Conservation (phyloP, 2,888 invertebrate species). For the Ceratothoa steindachneri region DNA sequence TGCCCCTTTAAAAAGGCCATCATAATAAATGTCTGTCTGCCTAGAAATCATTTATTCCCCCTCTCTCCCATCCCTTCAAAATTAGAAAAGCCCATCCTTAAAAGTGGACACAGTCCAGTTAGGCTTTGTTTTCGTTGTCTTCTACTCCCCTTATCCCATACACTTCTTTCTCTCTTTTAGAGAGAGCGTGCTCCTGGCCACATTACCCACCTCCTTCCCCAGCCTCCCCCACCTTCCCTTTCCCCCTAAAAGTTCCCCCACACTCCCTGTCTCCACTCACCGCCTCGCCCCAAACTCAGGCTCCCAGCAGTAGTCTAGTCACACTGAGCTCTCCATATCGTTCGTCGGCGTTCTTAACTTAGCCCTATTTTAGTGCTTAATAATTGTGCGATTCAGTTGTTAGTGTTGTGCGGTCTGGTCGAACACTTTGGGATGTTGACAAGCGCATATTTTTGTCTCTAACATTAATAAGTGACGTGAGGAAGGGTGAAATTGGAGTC, state of each 20-base stretch:
- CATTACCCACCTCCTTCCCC: conserved; percentile 4
- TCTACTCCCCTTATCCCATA: background rate
- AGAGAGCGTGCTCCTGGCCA: conserved; percentile 9
- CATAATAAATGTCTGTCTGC: too few species aligned
- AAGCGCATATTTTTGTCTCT: background rate
- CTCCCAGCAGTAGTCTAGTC: conserved; percentile 10
- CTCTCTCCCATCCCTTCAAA: background rate
- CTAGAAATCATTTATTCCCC: too few species aligned
- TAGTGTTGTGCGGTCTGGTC: too few species aligned
- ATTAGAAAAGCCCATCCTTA: too few species aligned
- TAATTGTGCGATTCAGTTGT: background rate
- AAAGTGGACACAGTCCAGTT: too few species aligned
- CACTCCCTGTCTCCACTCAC: background rate
- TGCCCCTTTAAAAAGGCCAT: too few species aligned
- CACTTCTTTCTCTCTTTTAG: background rate
- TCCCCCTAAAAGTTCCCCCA: background rate
- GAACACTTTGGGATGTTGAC: too few species aligned
- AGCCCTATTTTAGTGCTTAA: background rate
- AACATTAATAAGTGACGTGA: background rate
- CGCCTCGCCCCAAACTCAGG: background rate
- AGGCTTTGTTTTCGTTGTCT: too few species aligned
- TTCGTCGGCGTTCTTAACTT: background rate
- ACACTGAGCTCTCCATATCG: background rate
- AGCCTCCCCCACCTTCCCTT: conserved; percentile 1
- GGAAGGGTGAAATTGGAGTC: background rate